Evolutionary conservation across 2,113 vertebrate species (phyloP).

Genomic region (Corythornis vintsioides): DNA sequence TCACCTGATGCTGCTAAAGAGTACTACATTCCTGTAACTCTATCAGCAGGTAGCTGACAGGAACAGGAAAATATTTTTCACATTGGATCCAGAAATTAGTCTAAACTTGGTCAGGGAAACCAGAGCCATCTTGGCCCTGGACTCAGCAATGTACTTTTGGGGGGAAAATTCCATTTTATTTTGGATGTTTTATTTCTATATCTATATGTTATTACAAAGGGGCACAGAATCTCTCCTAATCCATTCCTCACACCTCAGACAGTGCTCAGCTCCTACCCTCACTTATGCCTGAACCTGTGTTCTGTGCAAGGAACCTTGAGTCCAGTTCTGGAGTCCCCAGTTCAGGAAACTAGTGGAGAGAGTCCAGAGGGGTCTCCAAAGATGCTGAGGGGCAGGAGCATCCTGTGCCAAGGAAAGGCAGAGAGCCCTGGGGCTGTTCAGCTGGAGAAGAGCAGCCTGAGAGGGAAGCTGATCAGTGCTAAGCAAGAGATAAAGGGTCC

Average conservation of each 20-base stretch:
- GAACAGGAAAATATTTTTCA: background rate
- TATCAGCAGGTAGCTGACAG: background rate
- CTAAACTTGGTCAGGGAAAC: background rate
- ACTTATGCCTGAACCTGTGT: accelerated
- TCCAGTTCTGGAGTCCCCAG: too few species aligned
- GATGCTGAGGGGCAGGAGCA: too few species aligned
- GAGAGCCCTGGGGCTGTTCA: too few species aligned
- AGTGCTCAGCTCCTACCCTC: accelerated
- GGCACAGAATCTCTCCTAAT: background rate
- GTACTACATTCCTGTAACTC: background rate
- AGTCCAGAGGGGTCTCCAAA: too few species aligned
- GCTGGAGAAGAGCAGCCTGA: too few species aligned
- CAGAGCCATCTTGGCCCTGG: background rate
- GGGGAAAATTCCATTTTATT: background rate
- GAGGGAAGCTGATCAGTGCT: too few species aligned
- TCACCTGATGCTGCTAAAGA: background rate
- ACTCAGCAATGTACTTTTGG: background rate
- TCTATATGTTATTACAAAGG: background rate
- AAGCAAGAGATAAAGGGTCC: too few species aligned
- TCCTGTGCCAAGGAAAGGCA: too few species aligned
- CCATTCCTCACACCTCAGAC: accelerated
- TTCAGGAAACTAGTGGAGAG: too few species aligned
- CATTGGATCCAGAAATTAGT: background rate
- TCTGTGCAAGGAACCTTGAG: background rate
- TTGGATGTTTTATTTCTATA: background rate